Evolutionary conservation across 1,140 invertebrate species (phyloP).

Genomic region (Steinernema feltiae): DNA sequence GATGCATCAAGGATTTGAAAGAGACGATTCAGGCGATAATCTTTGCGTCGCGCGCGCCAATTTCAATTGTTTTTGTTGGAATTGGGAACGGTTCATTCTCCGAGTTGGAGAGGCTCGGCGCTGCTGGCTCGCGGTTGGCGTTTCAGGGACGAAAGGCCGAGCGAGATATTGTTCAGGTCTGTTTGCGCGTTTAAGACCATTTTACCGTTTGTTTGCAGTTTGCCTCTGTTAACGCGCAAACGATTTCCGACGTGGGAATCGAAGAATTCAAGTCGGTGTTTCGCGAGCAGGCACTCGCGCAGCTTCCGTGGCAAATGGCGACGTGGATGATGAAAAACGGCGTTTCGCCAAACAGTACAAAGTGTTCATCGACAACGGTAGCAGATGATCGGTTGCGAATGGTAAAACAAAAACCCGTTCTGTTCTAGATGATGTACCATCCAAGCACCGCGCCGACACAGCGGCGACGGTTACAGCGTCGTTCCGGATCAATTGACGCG

Average conservation of each 20-base stretch:
- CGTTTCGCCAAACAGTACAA: slow-evolving; percentile 3
- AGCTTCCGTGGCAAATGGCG: slow-evolving; percentile 47
- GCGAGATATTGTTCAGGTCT: slow-evolving; percentile 45
- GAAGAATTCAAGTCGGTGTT: neutral
- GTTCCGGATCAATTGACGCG: neutral
- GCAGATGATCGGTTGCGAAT: no score
- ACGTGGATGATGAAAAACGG: slow-evolving; percentile 48
- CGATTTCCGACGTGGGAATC: slow-evolving; percentile 14
- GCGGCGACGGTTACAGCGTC: neutral
- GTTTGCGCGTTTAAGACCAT: no score
- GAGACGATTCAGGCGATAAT: slow-evolving; percentile 53
- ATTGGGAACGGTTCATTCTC: slow-evolving; percentile 37
- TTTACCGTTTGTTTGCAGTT: slow-evolving; percentile 16
- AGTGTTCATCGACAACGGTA: neutral
- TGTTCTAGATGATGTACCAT: neutral
- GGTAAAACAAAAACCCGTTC: no score
- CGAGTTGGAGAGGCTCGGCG: slow-evolving; percentile 46
- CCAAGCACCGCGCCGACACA: neutral
- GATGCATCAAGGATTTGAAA: slow-evolving; percentile 51
- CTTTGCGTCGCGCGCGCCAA: slow-evolving; percentile 49
- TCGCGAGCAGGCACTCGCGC: slow-evolving; percentile 16
- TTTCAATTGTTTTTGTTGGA: slow-evolving; percentile 52
- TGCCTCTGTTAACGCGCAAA: slow-evolving; percentile 3
- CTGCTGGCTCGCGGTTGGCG: slow-evolving; percentile 48
- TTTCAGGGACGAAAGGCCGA: slow-evolving; percentile 51